A percentile compares a stretch with the other conserved stretches of the same genome.
These are phyloP conservation scores for Chloropsis cyanopogon DNA, from an alignment of 2,113 vertebrate genomes.

Conservation along the genomic window DNA sequence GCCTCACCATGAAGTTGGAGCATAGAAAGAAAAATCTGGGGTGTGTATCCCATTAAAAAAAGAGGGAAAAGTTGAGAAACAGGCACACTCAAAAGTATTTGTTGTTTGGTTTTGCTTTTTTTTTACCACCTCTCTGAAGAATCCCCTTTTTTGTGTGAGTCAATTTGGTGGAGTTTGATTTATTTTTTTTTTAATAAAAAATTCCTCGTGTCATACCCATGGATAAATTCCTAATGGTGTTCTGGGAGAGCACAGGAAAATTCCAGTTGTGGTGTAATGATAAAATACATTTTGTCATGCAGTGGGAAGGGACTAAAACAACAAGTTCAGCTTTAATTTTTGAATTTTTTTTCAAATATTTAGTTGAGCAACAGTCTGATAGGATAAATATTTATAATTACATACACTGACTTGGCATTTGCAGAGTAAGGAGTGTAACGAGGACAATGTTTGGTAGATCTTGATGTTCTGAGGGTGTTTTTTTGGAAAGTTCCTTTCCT, in stretches of 20 bases:
- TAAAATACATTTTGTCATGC: neutral
- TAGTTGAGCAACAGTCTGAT: neutral
- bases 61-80: neutral
- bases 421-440: neutral
- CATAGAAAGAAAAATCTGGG: neutral
- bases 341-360: neutral
- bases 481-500: neutral
- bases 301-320: neutral
- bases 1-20: neutral
- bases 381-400: neutral
- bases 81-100: neutral
- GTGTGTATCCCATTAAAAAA: neutral
- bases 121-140: neutral
- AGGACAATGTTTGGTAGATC: neutral
- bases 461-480: neutral
- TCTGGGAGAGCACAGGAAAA: neutral
- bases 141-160: neutral
- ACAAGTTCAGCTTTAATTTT: neutral
- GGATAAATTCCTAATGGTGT: neutral
- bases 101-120: neutral
- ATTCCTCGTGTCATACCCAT: neutral
- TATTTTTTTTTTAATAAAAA: neutral
- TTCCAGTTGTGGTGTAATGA: neutral
- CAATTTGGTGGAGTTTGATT: neutral
- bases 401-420: neutral